phyloP scores from a whole-genome alignment of 2,797 vertebrate species.

The Sylvia borin region DNA sequence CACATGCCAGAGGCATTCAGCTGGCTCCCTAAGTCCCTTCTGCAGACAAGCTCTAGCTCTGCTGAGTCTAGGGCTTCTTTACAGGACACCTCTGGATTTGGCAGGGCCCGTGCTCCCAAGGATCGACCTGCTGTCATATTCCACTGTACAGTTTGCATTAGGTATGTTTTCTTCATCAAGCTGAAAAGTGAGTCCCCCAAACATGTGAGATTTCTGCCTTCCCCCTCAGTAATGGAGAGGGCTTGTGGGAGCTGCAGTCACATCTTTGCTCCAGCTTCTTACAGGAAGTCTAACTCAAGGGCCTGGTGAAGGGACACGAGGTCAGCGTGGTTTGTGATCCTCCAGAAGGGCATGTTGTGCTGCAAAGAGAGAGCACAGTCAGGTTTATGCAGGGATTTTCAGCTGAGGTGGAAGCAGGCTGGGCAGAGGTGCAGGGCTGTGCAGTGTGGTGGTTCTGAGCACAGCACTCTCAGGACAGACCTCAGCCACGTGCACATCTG shows the following conservation, averaged over 20 bases:
- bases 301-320: constrained; percentile 96
- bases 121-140: background rate
- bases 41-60: constrained; percentile 14
- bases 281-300: constrained; percentile 96
- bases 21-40: constrained; percentile 28
- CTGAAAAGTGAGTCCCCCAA: constrained; percentile 57
- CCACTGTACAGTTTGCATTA: constrained; percentile 57
- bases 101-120: background rate
- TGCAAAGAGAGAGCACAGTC: constrained; percentile 45
- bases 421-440: background rate
- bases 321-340: constrained; percentile 93
- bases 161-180: constrained; percentile 66
- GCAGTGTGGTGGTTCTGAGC: background rate
- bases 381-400: background rate
- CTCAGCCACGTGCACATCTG: too few relatives aligned
- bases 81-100: background rate
- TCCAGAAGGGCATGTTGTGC: constrained; percentile 99
- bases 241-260: constrained; percentile 22
- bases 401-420: background rate
- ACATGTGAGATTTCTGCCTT: constrained; percentile 11
- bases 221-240: background rate
- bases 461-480: rapidly evolving
- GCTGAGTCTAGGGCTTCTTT: background rate
- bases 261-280: constrained; percentile 43
- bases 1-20: background rate